Conservation (phyloP, 2,797 vertebrate species). For the Gymnothorax reevesii region DNA sequence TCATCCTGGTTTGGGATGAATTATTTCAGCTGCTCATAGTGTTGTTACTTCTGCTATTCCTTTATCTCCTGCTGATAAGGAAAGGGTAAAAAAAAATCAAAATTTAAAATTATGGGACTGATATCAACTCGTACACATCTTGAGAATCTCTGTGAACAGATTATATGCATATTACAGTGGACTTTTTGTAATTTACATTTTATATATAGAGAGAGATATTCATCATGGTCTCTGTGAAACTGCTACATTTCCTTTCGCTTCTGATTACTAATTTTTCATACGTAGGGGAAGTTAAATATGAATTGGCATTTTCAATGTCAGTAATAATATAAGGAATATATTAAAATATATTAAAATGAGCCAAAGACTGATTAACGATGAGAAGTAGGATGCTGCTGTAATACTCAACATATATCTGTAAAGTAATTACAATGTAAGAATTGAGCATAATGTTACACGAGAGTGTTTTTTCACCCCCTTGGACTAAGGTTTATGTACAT, state of each 20-base stretch:
- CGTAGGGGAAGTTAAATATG: not conserved
- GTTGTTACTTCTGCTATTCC: not conserved
- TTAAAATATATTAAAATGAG: not conserved
- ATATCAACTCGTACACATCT: not conserved
- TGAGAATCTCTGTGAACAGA: not conserved
- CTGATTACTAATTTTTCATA: not conserved
- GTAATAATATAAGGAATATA: not conserved
- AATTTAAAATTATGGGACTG: not conserved
- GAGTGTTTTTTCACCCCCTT: not conserved
- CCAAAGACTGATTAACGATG: not conserved
- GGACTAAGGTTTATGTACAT: not conserved
- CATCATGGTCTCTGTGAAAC: not conserved
- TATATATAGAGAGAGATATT: not conserved
- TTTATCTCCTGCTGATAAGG: not conserved
- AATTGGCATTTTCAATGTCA: not conserved
- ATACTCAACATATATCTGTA: not conserved
- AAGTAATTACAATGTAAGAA: not conserved
- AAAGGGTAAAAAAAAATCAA: not conserved
- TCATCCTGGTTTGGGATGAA: too few relatives aligned
- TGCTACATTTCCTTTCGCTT: not conserved
- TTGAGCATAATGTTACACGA: not conserved
- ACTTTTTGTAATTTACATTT: not conserved
- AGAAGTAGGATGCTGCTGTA: not conserved
- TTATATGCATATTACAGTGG: not conserved
- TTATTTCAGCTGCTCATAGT: not conserved